Conservation (phyloP, 2,888 invertebrate genomes). For the Polymixis flavicincta region DNA sequence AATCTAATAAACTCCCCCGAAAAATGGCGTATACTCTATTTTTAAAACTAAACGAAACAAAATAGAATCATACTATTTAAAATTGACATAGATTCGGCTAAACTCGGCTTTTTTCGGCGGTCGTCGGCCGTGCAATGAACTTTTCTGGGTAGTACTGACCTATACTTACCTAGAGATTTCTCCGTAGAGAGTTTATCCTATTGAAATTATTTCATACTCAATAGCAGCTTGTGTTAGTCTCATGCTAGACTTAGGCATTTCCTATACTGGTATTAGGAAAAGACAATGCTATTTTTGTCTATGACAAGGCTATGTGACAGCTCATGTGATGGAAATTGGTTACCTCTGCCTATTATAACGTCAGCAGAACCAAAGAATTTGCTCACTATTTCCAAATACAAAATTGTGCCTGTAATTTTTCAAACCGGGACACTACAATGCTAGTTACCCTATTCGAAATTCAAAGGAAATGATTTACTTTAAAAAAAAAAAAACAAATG, state of each 20-base stretch:
- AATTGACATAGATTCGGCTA: constrained; percentile 68
- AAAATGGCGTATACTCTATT: constrained; percentile 27
- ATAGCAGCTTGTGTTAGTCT: not conserved
- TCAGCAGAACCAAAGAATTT: not conserved
- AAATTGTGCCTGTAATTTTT: not conserved
- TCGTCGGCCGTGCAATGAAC: constrained; percentile 60
- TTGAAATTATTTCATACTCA: constrained; percentile 37
- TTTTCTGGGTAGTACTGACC: constrained; percentile 58
- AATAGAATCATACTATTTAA: constrained; percentile 54
- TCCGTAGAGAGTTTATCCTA: constrained; percentile 14
- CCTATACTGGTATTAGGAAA: not conserved
- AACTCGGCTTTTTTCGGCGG: constrained; percentile 62
- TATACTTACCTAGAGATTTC: constrained; percentile 47
- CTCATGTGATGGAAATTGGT: not conserved
- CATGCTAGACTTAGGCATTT: constrained; percentile 9
- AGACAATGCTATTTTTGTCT: not conserved
- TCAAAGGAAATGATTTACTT: not conserved
- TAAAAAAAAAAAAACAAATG: not conserved
- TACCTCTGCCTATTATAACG: not conserved
- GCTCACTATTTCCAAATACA: not conserved
- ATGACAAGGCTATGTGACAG: not conserved
- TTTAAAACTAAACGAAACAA: constrained; percentile 35
- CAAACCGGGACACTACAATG: not conserved
- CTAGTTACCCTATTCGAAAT: constrained; percentile 7
- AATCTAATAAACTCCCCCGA: constrained; percentile 8